phyloP scores from a whole-genome alignment of 2,888 invertebrate species.

The Euzophera pinguis region DNA sequence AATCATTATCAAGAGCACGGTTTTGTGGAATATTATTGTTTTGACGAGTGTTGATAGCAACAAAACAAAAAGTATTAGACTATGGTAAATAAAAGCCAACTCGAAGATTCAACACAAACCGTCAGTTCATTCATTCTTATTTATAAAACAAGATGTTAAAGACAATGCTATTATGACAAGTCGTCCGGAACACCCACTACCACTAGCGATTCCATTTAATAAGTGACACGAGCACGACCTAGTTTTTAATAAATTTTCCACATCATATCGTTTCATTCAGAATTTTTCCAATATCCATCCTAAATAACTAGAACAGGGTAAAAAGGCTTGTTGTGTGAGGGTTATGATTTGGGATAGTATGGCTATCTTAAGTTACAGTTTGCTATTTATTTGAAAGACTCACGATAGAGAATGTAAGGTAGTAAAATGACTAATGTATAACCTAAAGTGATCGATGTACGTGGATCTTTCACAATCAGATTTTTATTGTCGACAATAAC shows the following conservation, averaged over 20 bases:
- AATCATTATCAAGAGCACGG: neutral
- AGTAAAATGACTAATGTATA: neutral
- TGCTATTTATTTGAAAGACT: no score
- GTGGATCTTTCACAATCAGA: conserved; percentile 13
- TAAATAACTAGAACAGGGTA: no score
- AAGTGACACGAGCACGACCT: conserved; percentile 2
- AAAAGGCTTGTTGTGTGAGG: no score
- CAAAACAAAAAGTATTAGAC: neutral
- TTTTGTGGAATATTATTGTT: no score
- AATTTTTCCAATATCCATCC: no score
- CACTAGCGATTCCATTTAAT: conserved; percentile 1
- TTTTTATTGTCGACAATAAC: conserved; percentile 31
- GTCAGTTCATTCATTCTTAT: neutral
- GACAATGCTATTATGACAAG: conserved; percentile 8
- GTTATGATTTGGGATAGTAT: no score
- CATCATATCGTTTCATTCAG: conserved; percentile 1
- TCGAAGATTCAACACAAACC: neutral
- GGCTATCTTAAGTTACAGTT: no score
- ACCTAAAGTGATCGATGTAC: conserved; percentile 5
- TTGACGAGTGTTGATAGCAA: neutral
- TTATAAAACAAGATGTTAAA: conserved; percentile 1
- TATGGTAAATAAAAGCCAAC: neutral
- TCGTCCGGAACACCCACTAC: neutral
- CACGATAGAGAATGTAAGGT: neutral
- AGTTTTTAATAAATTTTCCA: conserved; percentile 7